Evolutionary conservation across 2,888 invertebrate genomes (phyloP).

Genomic region (Tillus elongatus): DNA sequence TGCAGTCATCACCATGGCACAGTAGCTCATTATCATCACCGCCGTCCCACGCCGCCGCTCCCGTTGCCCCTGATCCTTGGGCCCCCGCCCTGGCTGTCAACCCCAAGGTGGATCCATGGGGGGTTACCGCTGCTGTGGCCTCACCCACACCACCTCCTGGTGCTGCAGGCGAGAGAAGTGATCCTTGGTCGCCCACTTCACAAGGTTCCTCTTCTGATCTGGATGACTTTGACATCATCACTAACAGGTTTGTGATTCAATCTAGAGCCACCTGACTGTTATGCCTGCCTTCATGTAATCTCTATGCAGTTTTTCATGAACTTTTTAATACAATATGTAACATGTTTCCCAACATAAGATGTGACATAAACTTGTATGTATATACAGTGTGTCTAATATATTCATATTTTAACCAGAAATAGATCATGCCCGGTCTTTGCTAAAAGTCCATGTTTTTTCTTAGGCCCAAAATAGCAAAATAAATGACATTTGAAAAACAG

Average conservation of each 20-base stretch:
- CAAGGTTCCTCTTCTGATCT: slow-evolving; percentile 55
- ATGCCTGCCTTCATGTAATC: too few relatives aligned
- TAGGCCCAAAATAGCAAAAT: too few relatives aligned
- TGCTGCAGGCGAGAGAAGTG: slow-evolving; percentile 31
- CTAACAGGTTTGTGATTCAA: slow-evolving; percentile 59
- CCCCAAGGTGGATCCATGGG: slow-evolving; percentile 28
- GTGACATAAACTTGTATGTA: too few relatives aligned
- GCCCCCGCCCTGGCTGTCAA: slow-evolving; percentile 34
- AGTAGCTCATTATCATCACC: slow-evolving; percentile 40
- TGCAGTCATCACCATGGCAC: slow-evolving; percentile 56
- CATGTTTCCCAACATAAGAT: too few relatives aligned
- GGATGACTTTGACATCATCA: slow-evolving; percentile 81
- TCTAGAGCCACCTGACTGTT: too few relatives aligned
- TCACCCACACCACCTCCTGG: slow-evolving; percentile 20
- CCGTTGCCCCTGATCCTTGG: slow-evolving; percentile 51
- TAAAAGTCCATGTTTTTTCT: too few relatives aligned
- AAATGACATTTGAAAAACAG: too few relatives aligned
- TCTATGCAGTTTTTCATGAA: too few relatives aligned
- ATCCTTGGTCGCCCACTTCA: slow-evolving; percentile 47
- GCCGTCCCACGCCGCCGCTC: slow-evolving; percentile 21
- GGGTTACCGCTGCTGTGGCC: slow-evolving; percentile 10
- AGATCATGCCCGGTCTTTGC: too few relatives aligned
- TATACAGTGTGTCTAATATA: too few relatives aligned
- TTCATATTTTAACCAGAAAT: too few relatives aligned
- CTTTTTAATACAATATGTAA: too few relatives aligned